These are phyloP conservation scores for Ditylenchus weischeri DNA, from an alignment of 2,888 invertebrate species.

Conservation along the genomic window DNA sequence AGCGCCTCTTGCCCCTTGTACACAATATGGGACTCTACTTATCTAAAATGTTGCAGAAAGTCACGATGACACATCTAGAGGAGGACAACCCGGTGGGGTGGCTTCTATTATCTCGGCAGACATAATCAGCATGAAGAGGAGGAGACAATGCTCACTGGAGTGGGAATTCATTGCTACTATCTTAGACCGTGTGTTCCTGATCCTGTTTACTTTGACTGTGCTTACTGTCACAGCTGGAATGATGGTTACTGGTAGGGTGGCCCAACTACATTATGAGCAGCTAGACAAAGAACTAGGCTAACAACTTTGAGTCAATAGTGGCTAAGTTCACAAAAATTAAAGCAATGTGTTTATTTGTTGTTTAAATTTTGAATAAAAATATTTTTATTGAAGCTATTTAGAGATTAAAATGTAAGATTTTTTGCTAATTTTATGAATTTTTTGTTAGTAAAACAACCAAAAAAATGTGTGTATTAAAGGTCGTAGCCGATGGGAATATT, in stretches of 20 bases:
- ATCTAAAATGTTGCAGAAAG: constrained; percentile 6
- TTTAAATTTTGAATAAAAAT: no score
- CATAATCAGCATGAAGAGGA: constrained; percentile 32
- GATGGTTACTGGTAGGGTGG: constrained; percentile 45
- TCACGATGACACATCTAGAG: constrained; percentile 6
- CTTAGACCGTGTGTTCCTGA: constrained; percentile 53
- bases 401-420: no score
- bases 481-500: no score
- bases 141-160: constrained; percentile 52
- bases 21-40: neutral
- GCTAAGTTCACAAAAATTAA: no score
- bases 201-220: constrained; percentile 40
- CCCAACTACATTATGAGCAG: constrained; percentile 30
- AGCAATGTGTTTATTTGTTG: no score
- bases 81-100: constrained; percentile 5
- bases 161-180: constrained; percentile 57
- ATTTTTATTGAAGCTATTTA: no score
- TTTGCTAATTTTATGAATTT: no score
- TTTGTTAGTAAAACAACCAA: no score
- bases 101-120: constrained; percentile 23
- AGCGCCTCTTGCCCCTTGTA: no score
- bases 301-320: no score
- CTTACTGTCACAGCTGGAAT: constrained; percentile 48
- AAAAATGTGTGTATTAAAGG: no score
- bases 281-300: constrained; percentile 5